Evolutionary conservation across 2,888 invertebrate genomes (phyloP), one percentile per base, ranked within the genome.

Genomic region (Clusia tigrina): DNA sequence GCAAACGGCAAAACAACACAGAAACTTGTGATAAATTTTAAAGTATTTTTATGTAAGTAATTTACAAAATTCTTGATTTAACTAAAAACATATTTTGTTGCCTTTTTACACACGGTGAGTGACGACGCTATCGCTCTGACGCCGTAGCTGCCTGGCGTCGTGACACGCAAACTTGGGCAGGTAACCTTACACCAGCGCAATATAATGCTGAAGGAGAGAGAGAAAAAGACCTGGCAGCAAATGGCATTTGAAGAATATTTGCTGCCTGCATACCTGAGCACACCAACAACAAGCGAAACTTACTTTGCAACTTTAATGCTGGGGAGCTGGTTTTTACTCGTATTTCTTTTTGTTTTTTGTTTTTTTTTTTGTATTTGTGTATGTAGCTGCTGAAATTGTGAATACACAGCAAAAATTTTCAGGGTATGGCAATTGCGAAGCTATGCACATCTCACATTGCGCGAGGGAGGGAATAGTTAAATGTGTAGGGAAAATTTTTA

Each of bases 241-340:
- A 64, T 63, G 64, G 62, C 71, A 68, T 71, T 74, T 76, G 71
- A 73, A 67, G 71, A 74, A 73, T 69, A 72, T 72, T 73, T 75
- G 72, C 75, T 78, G n/a, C n/a, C n/a, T n/a, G 77, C 75, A 76
- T 76, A 73, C 73, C 70, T 69, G 69, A 74, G 71, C 67, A 64
- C 58, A 63, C 26, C 71, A 72, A 77, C n/a, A 74, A 74, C 74
- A 74, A 74, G 74, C 73, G 71, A 76, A 77, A 77, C 72, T 78
- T 74, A 78, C 76, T 78, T 74, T 77, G 71, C 75, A 78, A 75
- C 70, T 78, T 76, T 77, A 74, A 78, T 76, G 76, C 72, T 69
- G 67, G n/a, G n/a, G 64, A 71, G 69, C 64, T 32, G 69, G 68
- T 66, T 74, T 74, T 74, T 77, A 74, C 77, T 74, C 54, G 63